Conservation (phyloP, 35 echinoderm and acorn worm species). For the Lytechinus pictus region DNA sequence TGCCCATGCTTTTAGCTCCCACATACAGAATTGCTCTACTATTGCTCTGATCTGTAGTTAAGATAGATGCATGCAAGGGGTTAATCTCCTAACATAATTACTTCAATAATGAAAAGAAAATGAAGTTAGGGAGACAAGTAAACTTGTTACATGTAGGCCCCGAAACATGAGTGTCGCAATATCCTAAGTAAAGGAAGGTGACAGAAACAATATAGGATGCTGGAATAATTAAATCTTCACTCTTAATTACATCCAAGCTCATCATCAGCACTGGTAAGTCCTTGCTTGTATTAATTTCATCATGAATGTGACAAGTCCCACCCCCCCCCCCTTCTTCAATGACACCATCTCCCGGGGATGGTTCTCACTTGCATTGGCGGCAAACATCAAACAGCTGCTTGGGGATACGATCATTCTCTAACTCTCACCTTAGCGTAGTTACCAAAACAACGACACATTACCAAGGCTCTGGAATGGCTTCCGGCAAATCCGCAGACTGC, state of each 20-base stretch:
- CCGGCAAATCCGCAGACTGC: not conserved
- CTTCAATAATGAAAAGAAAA: not conserved
- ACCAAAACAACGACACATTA: slow-evolving; percentile 18
- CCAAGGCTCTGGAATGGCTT: not conserved
- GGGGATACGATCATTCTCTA: not conserved
- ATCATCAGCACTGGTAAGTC: not conserved
- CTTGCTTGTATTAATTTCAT: not conserved
- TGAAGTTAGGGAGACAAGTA: not conserved
- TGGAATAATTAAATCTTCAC: not conserved
- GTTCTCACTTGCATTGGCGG: not conserved
- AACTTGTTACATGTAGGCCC: not conserved
- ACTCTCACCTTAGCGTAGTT: not conserved
- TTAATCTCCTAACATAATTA: not conserved
- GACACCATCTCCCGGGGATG: not conserved
- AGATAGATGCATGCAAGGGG: not conserved
- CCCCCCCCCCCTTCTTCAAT: not conserved
- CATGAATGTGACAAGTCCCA: not conserved
- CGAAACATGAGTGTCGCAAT: not conserved
- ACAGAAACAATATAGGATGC: not conserved
- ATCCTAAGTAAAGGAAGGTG: not conserved
- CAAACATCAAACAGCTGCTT: not conserved
- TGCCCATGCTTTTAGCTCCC: no score
- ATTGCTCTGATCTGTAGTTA: not conserved
- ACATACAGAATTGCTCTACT: no score
- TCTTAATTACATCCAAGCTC: not conserved